Conservation (phyloP, 2,888 invertebrate genomes). For the Tiphia femorata region DNA sequence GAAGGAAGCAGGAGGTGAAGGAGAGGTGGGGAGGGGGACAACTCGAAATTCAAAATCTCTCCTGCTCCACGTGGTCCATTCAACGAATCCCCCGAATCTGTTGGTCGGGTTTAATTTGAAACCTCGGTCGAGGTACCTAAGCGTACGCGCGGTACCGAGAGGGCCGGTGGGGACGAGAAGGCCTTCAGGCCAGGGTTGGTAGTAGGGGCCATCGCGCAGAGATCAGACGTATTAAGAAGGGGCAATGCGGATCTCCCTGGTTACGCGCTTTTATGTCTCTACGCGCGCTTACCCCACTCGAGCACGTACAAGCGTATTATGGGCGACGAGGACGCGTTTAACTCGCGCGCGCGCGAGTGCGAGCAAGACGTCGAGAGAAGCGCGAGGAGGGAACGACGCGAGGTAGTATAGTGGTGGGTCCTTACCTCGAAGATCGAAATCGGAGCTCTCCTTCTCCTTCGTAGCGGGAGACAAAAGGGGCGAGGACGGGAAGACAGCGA, state of each 20-base stretch:
- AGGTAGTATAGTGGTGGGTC: slow-evolving; percentile 1
- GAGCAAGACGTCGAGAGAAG: not conserved
- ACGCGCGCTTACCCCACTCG: slow-evolving; percentile 36
- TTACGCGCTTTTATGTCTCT: slow-evolving; percentile 48
- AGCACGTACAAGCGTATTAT: slow-evolving; percentile 36
- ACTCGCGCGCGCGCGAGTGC: too few relatives aligned
- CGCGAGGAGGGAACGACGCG: slow-evolving; percentile 3
- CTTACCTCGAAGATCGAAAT: slow-evolving; percentile 52
- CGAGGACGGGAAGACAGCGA: not conserved
- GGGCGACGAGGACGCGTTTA: not conserved
- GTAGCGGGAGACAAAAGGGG: slow-evolving; percentile 47
- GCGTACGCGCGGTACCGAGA: slow-evolving; percentile 2
- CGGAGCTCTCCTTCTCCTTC: slow-evolving; percentile 51
- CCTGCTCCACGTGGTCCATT: slow-evolving; percentile 14
- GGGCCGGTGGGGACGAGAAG: not conserved
- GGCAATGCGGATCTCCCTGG: slow-evolving; percentile 37
- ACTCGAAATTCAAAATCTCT: slow-evolving; percentile 11
- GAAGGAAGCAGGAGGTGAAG: not conserved
- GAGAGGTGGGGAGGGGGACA: not conserved
- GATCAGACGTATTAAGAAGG: slow-evolving; percentile 9
- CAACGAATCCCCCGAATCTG: slow-evolving; percentile 22
- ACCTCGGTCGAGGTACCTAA: slow-evolving; percentile 12
- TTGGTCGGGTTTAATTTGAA: slow-evolving; percentile 34
- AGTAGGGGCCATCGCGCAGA: slow-evolving; percentile 6
- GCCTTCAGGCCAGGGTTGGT: not conserved